Evolutionary conservation across 2,113 vertebrate genomes (phyloP).

Genomic region (Ivindomyrus marchei): DNA sequence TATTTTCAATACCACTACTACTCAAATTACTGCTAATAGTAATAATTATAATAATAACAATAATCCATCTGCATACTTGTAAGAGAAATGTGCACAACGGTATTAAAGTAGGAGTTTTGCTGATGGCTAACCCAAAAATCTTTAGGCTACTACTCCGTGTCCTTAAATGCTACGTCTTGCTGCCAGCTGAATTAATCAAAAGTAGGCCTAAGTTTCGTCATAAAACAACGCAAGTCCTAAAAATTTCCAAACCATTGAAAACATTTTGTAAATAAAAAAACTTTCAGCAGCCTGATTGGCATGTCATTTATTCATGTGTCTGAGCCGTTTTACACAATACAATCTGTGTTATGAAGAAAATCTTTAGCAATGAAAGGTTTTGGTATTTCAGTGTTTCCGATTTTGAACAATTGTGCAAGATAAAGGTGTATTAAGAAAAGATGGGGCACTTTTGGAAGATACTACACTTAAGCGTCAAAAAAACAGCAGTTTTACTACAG

Average conservation of each 20-base stretch:
- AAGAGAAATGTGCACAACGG: background rate
- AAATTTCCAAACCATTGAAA: background rate
- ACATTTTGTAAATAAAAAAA: background rate
- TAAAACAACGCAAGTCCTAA: background rate
- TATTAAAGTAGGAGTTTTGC: background rate
- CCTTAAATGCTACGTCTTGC: background rate
- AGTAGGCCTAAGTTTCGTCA: background rate
- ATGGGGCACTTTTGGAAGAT: background rate
- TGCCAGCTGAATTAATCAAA: background rate
- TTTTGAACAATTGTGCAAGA: background rate
- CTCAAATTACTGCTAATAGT: background rate
- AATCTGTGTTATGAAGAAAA: background rate
- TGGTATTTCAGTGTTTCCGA: background rate
- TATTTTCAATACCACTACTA: background rate
- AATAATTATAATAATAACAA: background rate
- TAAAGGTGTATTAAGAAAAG: background rate
- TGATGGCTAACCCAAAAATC: background rate
- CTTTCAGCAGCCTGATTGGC: background rate
- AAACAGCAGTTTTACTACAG: background rate
- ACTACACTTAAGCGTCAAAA: background rate
- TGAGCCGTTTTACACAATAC: background rate
- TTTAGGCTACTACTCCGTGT: background rate
- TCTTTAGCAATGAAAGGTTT: background rate
- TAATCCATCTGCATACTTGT: background rate
- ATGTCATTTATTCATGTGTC: background rate